phyloP scores from a whole-genome alignment of 2,888 invertebrate genomes.

The Hartigia nigra region DNA sequence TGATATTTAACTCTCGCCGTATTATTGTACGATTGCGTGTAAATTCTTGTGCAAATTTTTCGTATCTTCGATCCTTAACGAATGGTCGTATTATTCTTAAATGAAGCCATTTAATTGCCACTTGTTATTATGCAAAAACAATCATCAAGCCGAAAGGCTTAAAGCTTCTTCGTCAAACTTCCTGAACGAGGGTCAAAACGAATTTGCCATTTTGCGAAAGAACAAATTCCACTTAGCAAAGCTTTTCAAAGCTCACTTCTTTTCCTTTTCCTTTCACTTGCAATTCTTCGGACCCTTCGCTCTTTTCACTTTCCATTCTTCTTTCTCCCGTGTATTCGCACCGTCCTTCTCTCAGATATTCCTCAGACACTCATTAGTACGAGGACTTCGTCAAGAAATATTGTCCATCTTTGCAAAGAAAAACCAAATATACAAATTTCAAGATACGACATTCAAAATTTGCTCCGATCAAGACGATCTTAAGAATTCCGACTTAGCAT shows the following conservation, averaged over 20 bases:
- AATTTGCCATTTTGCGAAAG: not conserved
- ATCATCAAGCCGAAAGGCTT: not conserved
- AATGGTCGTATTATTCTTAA: not conserved
- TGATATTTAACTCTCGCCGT: not conserved
- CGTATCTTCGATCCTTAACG: not conserved
- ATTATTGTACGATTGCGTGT: not conserved
- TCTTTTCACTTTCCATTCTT: conserved; percentile 7
- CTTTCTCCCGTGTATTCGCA: not conserved
- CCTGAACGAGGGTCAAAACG: not conserved
- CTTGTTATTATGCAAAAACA: not conserved
- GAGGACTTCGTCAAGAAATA: not conserved
- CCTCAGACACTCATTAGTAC: not conserved
- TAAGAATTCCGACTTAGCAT: not conserved
- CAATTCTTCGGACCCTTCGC: conserved; percentile 26
- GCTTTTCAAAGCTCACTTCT: conserved; percentile 3
- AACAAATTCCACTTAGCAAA: not conserved
- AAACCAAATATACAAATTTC: not conserved
- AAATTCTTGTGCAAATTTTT: not conserved
- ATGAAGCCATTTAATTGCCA: not conserved
- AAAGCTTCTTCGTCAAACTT: not conserved
- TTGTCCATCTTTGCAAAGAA: not conserved
- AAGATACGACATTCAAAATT: not conserved
- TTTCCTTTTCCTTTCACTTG: conserved; percentile 20
- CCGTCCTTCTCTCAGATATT: not conserved
- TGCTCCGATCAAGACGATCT: not conserved